Base-by-base conservation (phyloP, 2,113 vertebrate genomes). In the Aptenodytes patagonicus region DNA sequence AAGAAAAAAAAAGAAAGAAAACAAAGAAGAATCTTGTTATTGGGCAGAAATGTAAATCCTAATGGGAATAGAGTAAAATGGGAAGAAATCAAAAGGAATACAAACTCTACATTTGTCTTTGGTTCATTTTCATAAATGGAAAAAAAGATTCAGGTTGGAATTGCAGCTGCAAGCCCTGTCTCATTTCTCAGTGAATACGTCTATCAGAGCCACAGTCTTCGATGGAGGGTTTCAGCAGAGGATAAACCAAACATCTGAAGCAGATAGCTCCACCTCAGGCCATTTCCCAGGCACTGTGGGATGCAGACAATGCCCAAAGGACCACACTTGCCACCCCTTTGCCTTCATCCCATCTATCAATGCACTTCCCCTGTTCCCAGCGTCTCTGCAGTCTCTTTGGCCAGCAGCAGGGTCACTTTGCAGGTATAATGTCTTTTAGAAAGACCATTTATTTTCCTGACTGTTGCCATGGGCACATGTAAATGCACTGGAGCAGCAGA, bases 201-300 rank as follows among this genome's bases (percentile, higher is more conserved):
- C 29, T 16, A 1, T 2, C 38, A 29, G 28, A 60, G 24, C 36
- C 12, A 3, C 68, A 42, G 31, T 2, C 38, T 32, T 36, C 2
- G 7, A 3, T 1, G 20, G 44, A 31, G 21, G 21, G 14, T 24
- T 58, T 42, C 73, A 32, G 46, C 17, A 15, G 38, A 46, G 28
- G 32, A 17, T 11, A 15, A 58, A 16, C 20, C 44, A 60, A 10
- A 10, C 17, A 4, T 2, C 40, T 34, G 51, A 7, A 22, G 49
- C 13, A 4, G 29, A 73, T 17, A 36, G 46, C 46, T 26, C 44
- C 54, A 7, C 26, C 32, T 7, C 21, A 2, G 36, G 38, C 17
- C 3, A 1, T 14, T 32, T 38, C 28, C 38, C 5, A 1, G 36
- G 65, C 3, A 10, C 28, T 15, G 28, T 0, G 3, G 47, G 65